Evolutionary conservation across 2,888 invertebrate species (phyloP), one percentile per base, ranked within the genome.

Genomic region (Junonia oenone): DNA sequence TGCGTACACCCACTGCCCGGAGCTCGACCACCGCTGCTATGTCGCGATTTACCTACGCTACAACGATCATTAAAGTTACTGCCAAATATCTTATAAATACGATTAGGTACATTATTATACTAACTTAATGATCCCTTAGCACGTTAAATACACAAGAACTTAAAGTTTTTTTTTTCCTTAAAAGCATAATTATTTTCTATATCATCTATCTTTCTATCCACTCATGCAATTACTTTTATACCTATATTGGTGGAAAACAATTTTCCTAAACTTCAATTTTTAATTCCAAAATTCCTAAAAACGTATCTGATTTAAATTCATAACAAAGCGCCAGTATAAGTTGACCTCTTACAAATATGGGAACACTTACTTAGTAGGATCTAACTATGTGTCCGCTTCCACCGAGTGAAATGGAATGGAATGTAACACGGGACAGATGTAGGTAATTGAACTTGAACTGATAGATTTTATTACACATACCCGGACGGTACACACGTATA

Each of bases 301-400:
- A 31, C 11, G 19, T 35, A 45, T 29, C 37, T 13, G 35, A 56
- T 56, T 56, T 35, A 48, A 38, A 22, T 29, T 13, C 31, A 45
- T 38, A 9, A 33, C 45, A 29, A 27, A 13, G 6, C 19, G 43
- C 60, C 57, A 51, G 1, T 33, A 13, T 57, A 52, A 22, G 33
- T 40, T 37, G 60, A 55, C 17, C 57, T 46, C 57, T 51, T 37
- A 54, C 49, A 51, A 51, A 51, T 57, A 55, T 57, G 54, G 37
- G 52, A 35, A 27, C 53, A 43, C 57, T 56, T 47, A 51, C 56
- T 51, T 47, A 46, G 40, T 51, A 51, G 51, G 56, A 47, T 27
- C 54, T 48, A 35, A 48, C 47, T 51, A 35, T 47, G 40, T 47
- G 26, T 22, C 35, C 38, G 50, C 50, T 53, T 58, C 53, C 53